Conservation (phyloP, 2,797 vertebrate species). For the Lindbergichthys nudifrons region DNA sequence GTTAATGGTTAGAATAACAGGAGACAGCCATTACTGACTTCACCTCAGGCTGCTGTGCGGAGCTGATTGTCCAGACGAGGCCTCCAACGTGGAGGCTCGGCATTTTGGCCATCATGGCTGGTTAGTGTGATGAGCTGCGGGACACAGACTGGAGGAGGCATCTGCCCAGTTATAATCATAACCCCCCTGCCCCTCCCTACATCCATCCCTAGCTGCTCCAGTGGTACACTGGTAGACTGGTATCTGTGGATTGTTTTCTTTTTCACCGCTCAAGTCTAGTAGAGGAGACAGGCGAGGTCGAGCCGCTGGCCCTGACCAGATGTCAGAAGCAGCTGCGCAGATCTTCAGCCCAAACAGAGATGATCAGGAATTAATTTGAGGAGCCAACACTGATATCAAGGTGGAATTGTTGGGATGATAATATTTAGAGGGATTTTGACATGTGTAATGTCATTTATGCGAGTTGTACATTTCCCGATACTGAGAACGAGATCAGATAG, state of each 20-base stretch:
- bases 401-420: constrained; percentile 9
- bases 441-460: constrained; percentile 24
- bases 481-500: too few relatives aligned
- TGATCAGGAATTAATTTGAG: constrained; percentile 30
- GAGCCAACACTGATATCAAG: constrained; percentile 18
- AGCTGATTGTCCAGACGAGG: constrained; percentile 48
- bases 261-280: constrained; percentile 52
- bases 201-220: constrained; percentile 34
- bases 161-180: constrained; percentile 68
- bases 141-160: constrained; percentile 57
- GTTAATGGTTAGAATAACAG: constrained; percentile 87
- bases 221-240: constrained; percentile 35
- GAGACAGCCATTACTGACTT: constrained; percentile 73
- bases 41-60: constrained; percentile 52
- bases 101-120: constrained; percentile 70
- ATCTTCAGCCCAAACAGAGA: constrained; percentile 20
- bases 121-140: constrained; percentile 57
- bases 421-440: constrained; percentile 23
- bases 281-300: constrained; percentile 53
- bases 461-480: too few relatives aligned
- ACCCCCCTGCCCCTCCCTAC: constrained; percentile 5
- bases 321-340: constrained; percentile 4
- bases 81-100: constrained; percentile 35
- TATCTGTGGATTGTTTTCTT: constrained; percentile 62
- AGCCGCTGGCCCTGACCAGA: constrained; percentile 41